A percentile compares a stretch with the other conserved stretches of the same genome.
Evolutionary conservation across 2,113 vertebrate genomes (phyloP).

Genomic region (western clawed frog (Xenopus tropicalis)): UCB_Xtro_10.0 CM004444.2:25349501-25350000

Average conservation of each 20-base stretch:
- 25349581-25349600: conserved; percentile 25
- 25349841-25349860: background rate
- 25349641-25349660: conserved; percentile 28
- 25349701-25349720: conserved; percentile 4
- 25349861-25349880: conserved; percentile 10
- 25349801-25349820: background rate
- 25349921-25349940: background rate
- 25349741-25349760: background rate
- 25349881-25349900: background rate
- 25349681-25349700: conserved; percentile 27
- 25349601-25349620: conserved; percentile 33
- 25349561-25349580: conserved; percentile 36
- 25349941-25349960: background rate
- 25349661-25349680: conserved; percentile 22
- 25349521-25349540: conserved; percentile 7
- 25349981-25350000: background rate
- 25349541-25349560: conserved; percentile 28
- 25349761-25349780: background rate
- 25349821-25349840: conserved; percentile 14
- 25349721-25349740: background rate
- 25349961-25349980: background rate
- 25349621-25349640: conserved; percentile 34
- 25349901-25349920: conserved; percentile 41
- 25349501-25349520: conserved; percentile 8
- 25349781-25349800: background rate